Percentiles rank a stretch among this genome's conserved stretches.
phyloP scores from a whole-genome alignment of 2,113 vertebrate species.

The Gobius niger region DNA sequence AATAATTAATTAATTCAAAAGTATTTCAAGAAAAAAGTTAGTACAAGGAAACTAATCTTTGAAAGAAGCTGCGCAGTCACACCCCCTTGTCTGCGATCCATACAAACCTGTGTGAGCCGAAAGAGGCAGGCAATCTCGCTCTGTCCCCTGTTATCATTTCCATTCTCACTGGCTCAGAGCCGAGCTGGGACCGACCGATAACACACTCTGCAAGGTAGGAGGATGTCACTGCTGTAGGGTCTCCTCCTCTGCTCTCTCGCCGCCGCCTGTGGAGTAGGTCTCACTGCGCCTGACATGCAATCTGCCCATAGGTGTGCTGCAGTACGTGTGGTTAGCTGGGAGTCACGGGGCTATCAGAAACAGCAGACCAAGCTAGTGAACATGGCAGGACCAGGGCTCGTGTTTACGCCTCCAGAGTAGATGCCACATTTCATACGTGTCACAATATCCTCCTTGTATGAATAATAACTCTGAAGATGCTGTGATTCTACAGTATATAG shows the following conservation, averaged over 20 bases:
- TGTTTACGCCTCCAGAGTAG: slow-evolving; percentile 49
- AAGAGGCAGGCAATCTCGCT: slow-evolving; percentile 54
- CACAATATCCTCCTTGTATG: slow-evolving; percentile 26
- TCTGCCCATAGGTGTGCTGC: slow-evolving; percentile 40
- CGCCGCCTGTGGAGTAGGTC: slow-evolving; percentile 41
- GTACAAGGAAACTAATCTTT: neutral
- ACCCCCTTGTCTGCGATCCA: slow-evolving; percentile 31
- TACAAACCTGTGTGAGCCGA: slow-evolving; percentile 17
- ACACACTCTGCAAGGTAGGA: slow-evolving; percentile 26
- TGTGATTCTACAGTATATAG: neutral
- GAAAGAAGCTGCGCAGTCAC: neutral
- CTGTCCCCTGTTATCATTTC: slow-evolving; percentile 49
- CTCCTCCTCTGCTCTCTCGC: slow-evolving; percentile 2
- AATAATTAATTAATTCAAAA: too few species aligned
- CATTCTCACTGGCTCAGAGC: slow-evolving; percentile 37
- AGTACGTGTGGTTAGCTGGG: slow-evolving; percentile 17
- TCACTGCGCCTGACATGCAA: slow-evolving; percentile 67
- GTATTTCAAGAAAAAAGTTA: neutral
- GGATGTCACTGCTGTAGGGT: slow-evolving; percentile 19
- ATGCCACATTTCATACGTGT: slow-evolving; percentile 52
- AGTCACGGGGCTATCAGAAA: slow-evolving; percentile 20
- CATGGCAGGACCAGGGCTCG: slow-evolving; percentile 8
- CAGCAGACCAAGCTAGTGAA: slow-evolving; percentile 23
- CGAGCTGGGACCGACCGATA: slow-evolving; percentile 37
- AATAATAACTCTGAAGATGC: neutral